These are phyloP conservation scores for Proterorhinus semilunaris DNA, from an alignment of 2,113 vertebrate species.

Conservation along the genomic window DNA sequence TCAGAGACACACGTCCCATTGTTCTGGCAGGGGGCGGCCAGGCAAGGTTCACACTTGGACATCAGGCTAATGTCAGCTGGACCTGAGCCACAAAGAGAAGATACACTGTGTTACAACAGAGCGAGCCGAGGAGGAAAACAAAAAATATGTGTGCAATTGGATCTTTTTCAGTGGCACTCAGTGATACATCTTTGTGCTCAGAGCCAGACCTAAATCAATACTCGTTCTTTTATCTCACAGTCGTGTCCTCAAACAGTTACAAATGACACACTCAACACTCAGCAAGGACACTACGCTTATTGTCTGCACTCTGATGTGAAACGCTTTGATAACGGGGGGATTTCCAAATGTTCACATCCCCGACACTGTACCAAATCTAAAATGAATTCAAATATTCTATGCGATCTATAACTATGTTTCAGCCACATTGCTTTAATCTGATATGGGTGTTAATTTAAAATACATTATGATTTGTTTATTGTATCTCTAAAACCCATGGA, in stretches of 20 bases:
- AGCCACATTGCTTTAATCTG: too few relatives aligned
- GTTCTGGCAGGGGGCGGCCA: conserved; percentile 88
- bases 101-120: not conserved
- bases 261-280: not conserved
- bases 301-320: not conserved
- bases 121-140: not conserved
- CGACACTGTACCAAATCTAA: too few relatives aligned
- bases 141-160: not conserved
- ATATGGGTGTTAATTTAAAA: too few relatives aligned
- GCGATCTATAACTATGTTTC: too few relatives aligned
- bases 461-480: too few relatives aligned
- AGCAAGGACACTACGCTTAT: not conserved
- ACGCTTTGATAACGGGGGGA: too few relatives aligned
- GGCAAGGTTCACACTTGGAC: conserved; percentile 93
- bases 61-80: conserved; percentile 82
- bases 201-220: not conserved
- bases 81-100: conserved; percentile 69
- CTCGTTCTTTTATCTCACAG: not conserved
- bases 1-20: conserved; percentile 90
- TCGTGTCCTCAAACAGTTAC: not conserved
- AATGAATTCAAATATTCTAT: too few relatives aligned
- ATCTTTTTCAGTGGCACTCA: conserved; percentile 20
- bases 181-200: not conserved
- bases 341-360: too few relatives aligned
- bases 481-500: too few relatives aligned